Conservation (phyloP, 2,888 invertebrate species). For the Tryphoninae sp. region DNA sequence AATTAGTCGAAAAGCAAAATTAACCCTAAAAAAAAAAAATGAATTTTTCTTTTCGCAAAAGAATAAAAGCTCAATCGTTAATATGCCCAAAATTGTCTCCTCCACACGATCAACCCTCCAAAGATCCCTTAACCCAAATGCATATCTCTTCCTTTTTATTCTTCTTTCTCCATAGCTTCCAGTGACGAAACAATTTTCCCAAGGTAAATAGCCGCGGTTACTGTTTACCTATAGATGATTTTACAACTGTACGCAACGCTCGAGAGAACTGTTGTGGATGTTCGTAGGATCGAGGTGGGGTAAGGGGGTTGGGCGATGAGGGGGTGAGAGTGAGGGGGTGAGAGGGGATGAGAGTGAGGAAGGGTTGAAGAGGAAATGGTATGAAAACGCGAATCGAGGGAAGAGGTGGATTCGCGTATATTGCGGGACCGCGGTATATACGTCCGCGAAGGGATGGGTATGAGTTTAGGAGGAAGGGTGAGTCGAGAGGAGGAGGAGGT, state of each 20-base stretch:
- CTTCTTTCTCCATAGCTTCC: conserved; percentile 15
- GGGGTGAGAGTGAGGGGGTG: conserved; percentile 40
- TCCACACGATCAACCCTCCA: neutral
- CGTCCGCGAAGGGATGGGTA: no score
- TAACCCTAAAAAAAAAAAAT: neutral
- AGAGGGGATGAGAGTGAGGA: conserved; percentile 51
- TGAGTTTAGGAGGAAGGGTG: neutral
- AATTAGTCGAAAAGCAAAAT: neutral
- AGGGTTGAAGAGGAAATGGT: conserved; percentile 49
- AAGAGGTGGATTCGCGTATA: conserved; percentile 18
- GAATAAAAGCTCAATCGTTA: conserved; percentile 29
- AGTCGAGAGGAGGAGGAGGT: neutral
- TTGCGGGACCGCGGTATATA: conserved; percentile 3
- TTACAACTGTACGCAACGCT: conserved; percentile 41
- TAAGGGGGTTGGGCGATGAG: conserved; percentile 49
- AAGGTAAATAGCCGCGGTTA: conserved; percentile 60
- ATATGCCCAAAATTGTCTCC: no score
- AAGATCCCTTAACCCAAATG: conserved; percentile 12
- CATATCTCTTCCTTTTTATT: conserved; percentile 6
- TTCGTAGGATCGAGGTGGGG: conserved; percentile 13
- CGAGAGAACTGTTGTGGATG: conserved; percentile 48
- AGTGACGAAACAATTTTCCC: conserved; percentile 56
- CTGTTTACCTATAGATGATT: conserved; percentile 57
- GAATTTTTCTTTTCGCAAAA: neutral
- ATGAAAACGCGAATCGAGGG: conserved; percentile 34